Evolutionary conservation across 2,797 vertebrate species (phyloP), one percentile per base, ranked within the genome.

Genomic region (Mergus octosetaceus): DNA sequence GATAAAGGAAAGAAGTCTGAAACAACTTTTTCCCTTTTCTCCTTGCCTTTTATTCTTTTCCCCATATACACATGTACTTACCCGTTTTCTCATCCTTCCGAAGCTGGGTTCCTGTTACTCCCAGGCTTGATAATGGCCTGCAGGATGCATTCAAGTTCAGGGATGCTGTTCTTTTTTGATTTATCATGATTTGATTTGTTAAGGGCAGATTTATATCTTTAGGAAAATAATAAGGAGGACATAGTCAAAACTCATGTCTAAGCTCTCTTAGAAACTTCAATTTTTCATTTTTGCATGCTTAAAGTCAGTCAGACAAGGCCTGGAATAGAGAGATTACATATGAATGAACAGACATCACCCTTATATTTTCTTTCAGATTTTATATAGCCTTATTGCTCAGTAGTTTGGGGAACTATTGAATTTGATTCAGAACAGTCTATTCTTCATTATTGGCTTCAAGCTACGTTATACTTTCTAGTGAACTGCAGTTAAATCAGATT

Each of bases 401-500:
- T 91, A 45, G 9, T 87, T 83, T 88, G 93, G 51, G 39, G 91
- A 66, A 61, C 70, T 79, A 60, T 54, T 80, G 60, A 91, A 91
- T 86, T 68, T 93, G 86, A 54, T 90, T 91, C 51, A 25, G 81
- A 89, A 66, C 39, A 78, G 38, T 41, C 64, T 84, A 47, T 73
- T 93, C 47, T 76, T 92, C 71, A 36, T 93, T 73, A 64, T 75
- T 85, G 30, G 73, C 91, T 96, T 87, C 54, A 85, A 96, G 87
- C 79, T 95, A 74, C 81, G 93, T 95, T 87, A 88, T 62, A 60
- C 71, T 93, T 96, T 80, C 41, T 64, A 36, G 21, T 32, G 49
- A 94, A 58, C 85, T 91, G 92, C 81, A 85, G 69, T 90, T 83
- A 91, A 96, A 75, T 80, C 87, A 92, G 81, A 82, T 78, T 93